Evolutionary conservation across 64 coral and sea anemone species (phyloP), one percentile per base, ranked within the genome.

Genomic region (Pachyseris speciosa): DNA sequence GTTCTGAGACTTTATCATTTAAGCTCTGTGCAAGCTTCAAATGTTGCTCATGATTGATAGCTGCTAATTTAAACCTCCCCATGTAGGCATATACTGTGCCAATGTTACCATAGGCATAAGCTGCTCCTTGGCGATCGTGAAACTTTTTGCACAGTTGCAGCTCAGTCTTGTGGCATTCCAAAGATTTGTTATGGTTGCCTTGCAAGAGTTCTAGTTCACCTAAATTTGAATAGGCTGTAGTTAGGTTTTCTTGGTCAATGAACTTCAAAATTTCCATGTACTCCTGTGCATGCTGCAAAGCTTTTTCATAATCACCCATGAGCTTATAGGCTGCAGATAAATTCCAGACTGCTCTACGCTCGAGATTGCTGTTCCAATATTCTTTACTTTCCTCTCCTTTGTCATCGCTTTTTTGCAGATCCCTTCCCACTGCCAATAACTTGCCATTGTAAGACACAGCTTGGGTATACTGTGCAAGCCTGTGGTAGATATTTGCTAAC

Each of bases 51-150:
- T 96, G 91, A 81, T 90, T 93, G 24, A 90, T 48, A 72, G 90
- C 86, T 34, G 95, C 84, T 50, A 71, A 64, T 78, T 85, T 90
- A 72, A 89, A 89, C n/a, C 78, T 88, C 0, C 86, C 80, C 91
- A 93, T 72, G 30, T 80, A 63, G 84, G 95, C 87, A 44, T 96
- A 80, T 0, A 96, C 95, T 64, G 75, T 86, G 5, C 90, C 95
- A 55, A 96, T 63, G 63, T 89, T 96, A 4, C 95, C 95, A 90
- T 86, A 96, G 8, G 95, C 85, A 93, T 96, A 96, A 17, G 91
- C 85, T 40, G 93, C 49, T 27, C 86, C 75, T 77, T 58, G 27
- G 3, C 68, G 75, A 78, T 96, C 76, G 38, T 74, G 50, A 81
- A 93, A 80, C 86, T 93, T 96, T 28, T 86, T 96, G 9, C 89